Base-by-base conservation (phyloP, 1,140 invertebrate species). In the Macrobrachium nipponense region DNA sequence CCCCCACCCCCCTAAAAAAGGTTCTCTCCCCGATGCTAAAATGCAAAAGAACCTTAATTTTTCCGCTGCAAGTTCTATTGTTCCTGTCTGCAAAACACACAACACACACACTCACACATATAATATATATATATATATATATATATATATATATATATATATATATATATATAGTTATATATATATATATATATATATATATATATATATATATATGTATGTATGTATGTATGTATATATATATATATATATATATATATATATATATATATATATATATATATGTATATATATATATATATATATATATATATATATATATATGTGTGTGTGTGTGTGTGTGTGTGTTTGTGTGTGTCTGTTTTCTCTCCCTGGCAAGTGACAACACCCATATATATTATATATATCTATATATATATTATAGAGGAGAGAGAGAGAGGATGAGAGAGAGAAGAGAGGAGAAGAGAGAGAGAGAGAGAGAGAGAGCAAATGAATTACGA, bases 61-160 rank as follows among this genome's bases (percentile, higher is more conserved):
- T 36, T 8, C 68, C 20, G 5, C 5, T 12, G 20, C 5, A 0
- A 72, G 2, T 5, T 12, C 0, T 23, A n/a, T 72, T 8, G 14
- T 20, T 72, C 3, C 20, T 20, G n/a, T 36, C 14, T 18, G n/a
- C 68, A 72, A 14, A 14, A n/a, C 20, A 17, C 66, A 18, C 66
- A 20, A 11, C 66, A 20, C 36, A 18, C 66, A 10, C n/a, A 18
- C 66, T 27, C 66, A 20, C n/a, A n/a, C n/a, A n/a, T n/a, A n/a
- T n/a, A n/a, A 59, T 78, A 59, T 78, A 59, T 78, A 59, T 78
- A 59, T 78, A 20, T 78, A 20, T 78, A 20, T 78, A 59, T 78
- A 20, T 78, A 20, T 59, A 59, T 58, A 59, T 78, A 59, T 60
- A 20, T 60, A n/a, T n/a, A n/a, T n/a, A n/a, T n/a, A n/a, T n/a